Base-by-base conservation (phyloP, 2,797 vertebrate species). In the Danio albolineatus region DNA sequence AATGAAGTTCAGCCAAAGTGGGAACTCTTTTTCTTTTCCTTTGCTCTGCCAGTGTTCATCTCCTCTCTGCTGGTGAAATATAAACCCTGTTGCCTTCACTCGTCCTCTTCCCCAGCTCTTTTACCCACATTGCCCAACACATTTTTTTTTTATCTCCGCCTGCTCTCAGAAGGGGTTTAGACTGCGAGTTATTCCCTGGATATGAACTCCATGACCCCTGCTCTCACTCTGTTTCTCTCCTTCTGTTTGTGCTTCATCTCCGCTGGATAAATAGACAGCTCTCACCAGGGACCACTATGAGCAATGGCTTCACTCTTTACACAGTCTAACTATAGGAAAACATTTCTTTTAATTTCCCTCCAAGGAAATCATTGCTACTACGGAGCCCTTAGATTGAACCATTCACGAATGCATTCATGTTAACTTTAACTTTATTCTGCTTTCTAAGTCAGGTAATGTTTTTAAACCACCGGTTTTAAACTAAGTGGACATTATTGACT, bases 1-100 rank as follows among this genome's bases (percentile, higher is more conserved):
- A 76, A 54, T 12, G 21, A 70, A 69, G 66, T 77, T 86, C 82
- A 83, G 83, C 86, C 86, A 86, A 80, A 82, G 72, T 36, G 19
- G 43, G 12, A 69, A 17, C 28, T 28, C 38, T 39, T 38, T 78
- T 80, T 76, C 5, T 83, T 36, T 38, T 28, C 38, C 69, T 77
- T 43, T 69, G 48, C 66, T 49, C 28, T 28, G 28, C 28, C 28
- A 28, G 28, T 28, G 28, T 28, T 28, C 28, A 46, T 7, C 7
- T 46, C 44, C 44, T 77, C 75, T 62, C 71, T 74, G 70, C 70
- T 69, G 67, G 54, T 76, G 81, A 83, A 85, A 85, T 74, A 54
- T 21, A 80, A 86, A 76, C 75, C 70, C 69, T 28, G n/a, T 36
- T 41, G 44, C 17, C 28, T 69, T 28, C 54, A 48, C 48, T 65